Evolutionary conservation across 2,797 vertebrate genomes (phyloP), one percentile per base, ranked within the genome.

Genomic region (Lithobates sylvaticus): DNA sequence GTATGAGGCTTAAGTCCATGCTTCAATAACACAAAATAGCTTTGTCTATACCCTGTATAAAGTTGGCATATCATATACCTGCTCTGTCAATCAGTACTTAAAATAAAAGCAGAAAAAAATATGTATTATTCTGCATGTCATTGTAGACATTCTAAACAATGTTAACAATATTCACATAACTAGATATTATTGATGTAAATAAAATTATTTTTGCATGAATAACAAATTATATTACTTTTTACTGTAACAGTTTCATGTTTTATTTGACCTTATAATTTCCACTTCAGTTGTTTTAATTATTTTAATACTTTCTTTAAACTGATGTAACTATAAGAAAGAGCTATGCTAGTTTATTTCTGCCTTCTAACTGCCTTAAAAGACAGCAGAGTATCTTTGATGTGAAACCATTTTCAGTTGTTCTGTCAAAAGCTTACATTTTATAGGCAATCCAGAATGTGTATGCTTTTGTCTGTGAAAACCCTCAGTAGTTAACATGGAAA

Each of bases 401-500:
- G 16, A 68, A 86, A 81, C n/a, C 15, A 47, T 34, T 65, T 86
- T 89, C 86, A 88, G 18, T 85, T 90, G 67, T 88, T 76, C 72
- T 4, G 21, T 80, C 65, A 83, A 89, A 90, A 58, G 78, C 90
- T 89, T 77, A 71, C 88, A 90, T 89, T 90, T 77, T 58, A 1
- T 89, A 90, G 91, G 88, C 64, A 81, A 76, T 72, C 71, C 26
- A 76, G 87, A 89, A 90, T 83, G 87, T 88, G 70, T 78, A 76
- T 6, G n/a, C 91, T 76, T 92, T 90, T 92, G 84, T 90, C 90
- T 91, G 85, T 91, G 86, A 90, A 32, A 89, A 92, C 89, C 91
- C 91, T 87, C 91, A 90, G 90, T 93, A 94, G 85, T 88, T 91
- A 86, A 78, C 47, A 93, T 93, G 90, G 91, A 92, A 89, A 83